Evolutionary conservation across 2,888 invertebrate species (phyloP).

Genomic region (Nomada ferruginata): DNA sequence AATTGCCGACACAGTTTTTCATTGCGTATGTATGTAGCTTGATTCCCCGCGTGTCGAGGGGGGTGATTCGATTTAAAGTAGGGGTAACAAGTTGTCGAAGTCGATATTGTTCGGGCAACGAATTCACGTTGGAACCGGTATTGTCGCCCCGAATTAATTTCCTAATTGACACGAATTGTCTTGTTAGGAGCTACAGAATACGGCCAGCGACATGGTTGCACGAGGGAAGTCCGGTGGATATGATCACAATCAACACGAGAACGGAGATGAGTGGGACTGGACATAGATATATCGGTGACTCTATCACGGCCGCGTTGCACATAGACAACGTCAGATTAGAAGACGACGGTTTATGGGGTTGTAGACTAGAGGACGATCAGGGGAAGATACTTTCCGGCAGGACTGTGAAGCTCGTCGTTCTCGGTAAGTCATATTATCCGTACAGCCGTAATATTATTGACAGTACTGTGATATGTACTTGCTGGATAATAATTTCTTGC

Average conservation of each 20-base stretch:
- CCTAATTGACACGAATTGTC: slow-evolving; percentile 46
- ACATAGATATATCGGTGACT: slow-evolving; percentile 82
- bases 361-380: slow-evolving; percentile 87
- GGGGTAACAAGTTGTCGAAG: neutral
- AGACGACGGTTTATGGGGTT: slow-evolving; percentile 90
- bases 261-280: slow-evolving; percentile 83
- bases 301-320: slow-evolving; percentile 83
- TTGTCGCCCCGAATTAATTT: slow-evolving; percentile 10
- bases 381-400: slow-evolving; percentile 88
- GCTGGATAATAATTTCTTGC: too few relatives aligned
- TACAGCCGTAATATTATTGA: neutral
- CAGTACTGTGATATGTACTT: too few relatives aligned
- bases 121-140: neutral
- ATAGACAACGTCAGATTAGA: slow-evolving; percentile 87
- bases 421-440: slow-evolving; percentile 85
- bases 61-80: slow-evolving; percentile 1
- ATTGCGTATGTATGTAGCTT: too few relatives aligned
- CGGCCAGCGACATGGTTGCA: slow-evolving; percentile 82
- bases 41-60: neutral
- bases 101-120: neutral
- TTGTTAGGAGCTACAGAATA: slow-evolving; percentile 80
- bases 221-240: slow-evolving; percentile 80
- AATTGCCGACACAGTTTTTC: neutral
- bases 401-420: slow-evolving; percentile 88
- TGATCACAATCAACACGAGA: slow-evolving; percentile 83